Conservation (phyloP, 2,888 invertebrate species). For the Strigamia transsilvanica region DNA sequence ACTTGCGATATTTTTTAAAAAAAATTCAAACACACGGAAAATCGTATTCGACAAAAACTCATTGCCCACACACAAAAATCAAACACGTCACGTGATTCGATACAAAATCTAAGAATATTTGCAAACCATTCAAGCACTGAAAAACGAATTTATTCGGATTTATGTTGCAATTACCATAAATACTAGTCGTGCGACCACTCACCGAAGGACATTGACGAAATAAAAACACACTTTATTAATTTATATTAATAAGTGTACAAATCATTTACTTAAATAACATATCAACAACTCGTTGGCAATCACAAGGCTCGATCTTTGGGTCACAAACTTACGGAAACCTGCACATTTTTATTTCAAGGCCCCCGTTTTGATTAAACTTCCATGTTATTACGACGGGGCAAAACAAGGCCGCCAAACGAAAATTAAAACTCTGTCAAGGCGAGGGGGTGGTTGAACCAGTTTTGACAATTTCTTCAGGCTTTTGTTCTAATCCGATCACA, state of each 20-base stretch:
- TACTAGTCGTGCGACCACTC: too few relatives aligned
- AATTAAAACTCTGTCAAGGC: conserved; percentile 42
- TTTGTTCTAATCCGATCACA: conserved; percentile 21
- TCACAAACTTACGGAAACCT: background rate
- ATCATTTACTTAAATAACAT: too few relatives aligned
- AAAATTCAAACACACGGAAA: background rate
- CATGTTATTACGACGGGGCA: background rate
- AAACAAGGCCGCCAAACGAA: background rate
- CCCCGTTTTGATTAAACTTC: background rate
- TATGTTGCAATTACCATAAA: too few relatives aligned
- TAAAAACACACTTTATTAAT: too few relatives aligned
- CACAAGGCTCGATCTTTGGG: background rate
- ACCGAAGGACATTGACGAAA: too few relatives aligned
- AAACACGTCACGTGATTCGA: background rate
- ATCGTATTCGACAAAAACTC: background rate
- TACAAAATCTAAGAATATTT: background rate
- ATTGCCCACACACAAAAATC: background rate
- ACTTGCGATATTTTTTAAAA: background rate
- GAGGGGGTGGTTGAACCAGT: conserved; percentile 41
- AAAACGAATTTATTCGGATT: background rate
- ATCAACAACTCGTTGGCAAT: too few relatives aligned
- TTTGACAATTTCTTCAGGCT: conserved; percentile 31
- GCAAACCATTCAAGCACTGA: background rate
- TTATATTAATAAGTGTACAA: too few relatives aligned
- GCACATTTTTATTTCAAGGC: background rate